These are phyloP conservation scores for Magallana nippona DNA, from an alignment of 2,888 invertebrate genomes.

Conservation along the genomic window DNA sequence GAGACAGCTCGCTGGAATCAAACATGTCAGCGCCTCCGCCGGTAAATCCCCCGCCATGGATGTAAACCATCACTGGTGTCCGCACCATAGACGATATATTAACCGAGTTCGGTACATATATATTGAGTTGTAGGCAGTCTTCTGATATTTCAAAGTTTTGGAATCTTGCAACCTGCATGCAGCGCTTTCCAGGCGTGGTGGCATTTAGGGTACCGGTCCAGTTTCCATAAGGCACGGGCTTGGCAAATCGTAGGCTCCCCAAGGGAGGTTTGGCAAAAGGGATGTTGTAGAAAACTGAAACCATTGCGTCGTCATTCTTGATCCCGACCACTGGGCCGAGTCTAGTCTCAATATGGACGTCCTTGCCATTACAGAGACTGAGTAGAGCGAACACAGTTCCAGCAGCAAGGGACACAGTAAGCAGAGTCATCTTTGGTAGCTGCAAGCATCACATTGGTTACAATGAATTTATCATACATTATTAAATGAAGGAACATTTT, in stretches of 20 bases:
- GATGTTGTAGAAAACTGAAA: constrained; percentile 52
- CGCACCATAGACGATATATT: neutral
- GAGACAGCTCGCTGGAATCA: constrained; percentile 56
- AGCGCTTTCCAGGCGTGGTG: constrained; percentile 52
- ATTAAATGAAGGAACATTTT: too few species aligned
- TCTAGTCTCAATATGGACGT: neutral
- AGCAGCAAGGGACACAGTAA: neutral
- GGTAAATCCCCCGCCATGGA: constrained; percentile 63
- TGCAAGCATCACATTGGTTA: neutral
- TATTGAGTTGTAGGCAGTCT: constrained; percentile 63
- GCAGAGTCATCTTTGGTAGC: neutral
- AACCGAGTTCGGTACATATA: constrained; percentile 55
- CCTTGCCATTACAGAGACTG: neutral
- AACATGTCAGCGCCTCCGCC: constrained; percentile 53
- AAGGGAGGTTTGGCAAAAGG: constrained; percentile 58
- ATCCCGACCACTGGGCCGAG: neutral
- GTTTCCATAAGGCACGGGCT: constrained; percentile 39
- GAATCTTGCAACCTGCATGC: constrained; percentile 49
- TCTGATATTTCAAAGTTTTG: constrained; percentile 47
- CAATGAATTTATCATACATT: too few species aligned
- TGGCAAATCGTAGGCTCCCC: constrained; percentile 49
- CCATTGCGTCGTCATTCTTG: constrained; percentile 26
- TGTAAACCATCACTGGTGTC: constrained; percentile 63
- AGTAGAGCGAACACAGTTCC: neutral
- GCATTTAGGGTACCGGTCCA: constrained; percentile 49